Evolutionary conservation across 2,113 vertebrate species (phyloP), one percentile per base, ranked within the genome.

Genomic region (Ornithorhynchus anatinus): DNA sequence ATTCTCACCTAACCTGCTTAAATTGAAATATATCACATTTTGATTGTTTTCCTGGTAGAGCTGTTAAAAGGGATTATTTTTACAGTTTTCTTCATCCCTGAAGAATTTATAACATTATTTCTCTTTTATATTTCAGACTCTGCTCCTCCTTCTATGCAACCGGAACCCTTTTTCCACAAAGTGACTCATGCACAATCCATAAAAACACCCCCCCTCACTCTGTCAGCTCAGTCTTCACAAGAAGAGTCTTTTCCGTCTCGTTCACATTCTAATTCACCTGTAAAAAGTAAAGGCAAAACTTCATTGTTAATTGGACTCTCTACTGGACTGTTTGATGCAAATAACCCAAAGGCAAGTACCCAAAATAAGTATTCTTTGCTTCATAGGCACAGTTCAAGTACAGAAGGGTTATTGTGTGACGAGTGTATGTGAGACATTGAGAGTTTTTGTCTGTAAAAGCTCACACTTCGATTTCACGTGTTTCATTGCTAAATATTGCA

Each of bases 241-340:
- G 96, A 98, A 50, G 96, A 97, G 23, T 92, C 93, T 35, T 62
- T 94, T 67, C 79, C 92, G 54, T 94, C 94, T 50, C 93, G 92
- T 60, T 97, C 96, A 10, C 94, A 88, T 77, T 97, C 96, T 12
- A 90, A 95, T 81, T 98, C 96, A 52, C 97, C 98, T 65, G 91
- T 92, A 59, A 96, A 91, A 87, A 90, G 72, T 71, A 95, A 92
- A 86, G 93, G 87, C 67, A 95, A 95, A 78, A 89, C 92, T 38
- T 90, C 94, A 4, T 88, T 99, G 65, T 86, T 99, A 77, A 95
- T 99, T 56, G 95, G 96, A 51, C 95, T 99, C 81, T 98, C 97
- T 60, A 96, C 96, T 6, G 97, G 98, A 79, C 93, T 97, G 57
- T 99, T 99, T 79, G 97, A 99, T 81, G 89, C 95, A 86, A 97